These are phyloP conservation scores for Tyrannus savana DNA, from an alignment of 2,113 vertebrate species.

Conservation along the genomic window DNA sequence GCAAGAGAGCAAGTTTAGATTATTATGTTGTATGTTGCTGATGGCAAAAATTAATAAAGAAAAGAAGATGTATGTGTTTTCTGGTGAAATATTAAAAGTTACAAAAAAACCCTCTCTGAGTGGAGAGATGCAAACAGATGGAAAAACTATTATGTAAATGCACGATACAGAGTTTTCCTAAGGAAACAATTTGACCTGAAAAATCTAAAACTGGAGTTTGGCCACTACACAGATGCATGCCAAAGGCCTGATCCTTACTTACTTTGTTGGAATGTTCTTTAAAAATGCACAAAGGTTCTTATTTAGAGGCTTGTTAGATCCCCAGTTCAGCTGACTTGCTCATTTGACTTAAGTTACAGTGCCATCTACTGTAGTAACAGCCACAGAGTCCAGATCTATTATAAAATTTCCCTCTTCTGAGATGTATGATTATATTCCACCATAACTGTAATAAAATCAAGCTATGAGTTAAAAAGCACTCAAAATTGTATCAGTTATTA, in stretches of 20 bases:
- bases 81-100: not conserved
- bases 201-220: not conserved
- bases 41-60: not conserved
- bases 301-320: not conserved
- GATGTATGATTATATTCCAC: not conserved
- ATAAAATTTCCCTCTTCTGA: not conserved
- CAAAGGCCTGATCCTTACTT: conserved; percentile 1
- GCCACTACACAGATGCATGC: not conserved
- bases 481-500: not conserved
- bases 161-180: conserved; percentile 35
- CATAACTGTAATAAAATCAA: not conserved
- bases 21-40: not conserved
- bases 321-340: not conserved
- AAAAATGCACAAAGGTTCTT: not conserved
- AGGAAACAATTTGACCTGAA: conserved; percentile 31
- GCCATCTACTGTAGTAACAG: conserved; percentile 37
- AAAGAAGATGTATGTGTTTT: not conserved
- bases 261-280: not conserved
- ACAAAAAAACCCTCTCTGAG: not conserved
- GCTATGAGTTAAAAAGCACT: not conserved
- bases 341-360: conserved; percentile 27
- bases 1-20: not conserved
- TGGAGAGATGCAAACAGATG: not conserved
- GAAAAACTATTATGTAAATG: conserved; percentile 3
- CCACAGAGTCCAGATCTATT: not conserved